Evolutionary conservation across 1,140 invertebrate species (phyloP), one percentile per base, ranked within the genome.

Genomic region (Anagrus nilaparvatae): DNA sequence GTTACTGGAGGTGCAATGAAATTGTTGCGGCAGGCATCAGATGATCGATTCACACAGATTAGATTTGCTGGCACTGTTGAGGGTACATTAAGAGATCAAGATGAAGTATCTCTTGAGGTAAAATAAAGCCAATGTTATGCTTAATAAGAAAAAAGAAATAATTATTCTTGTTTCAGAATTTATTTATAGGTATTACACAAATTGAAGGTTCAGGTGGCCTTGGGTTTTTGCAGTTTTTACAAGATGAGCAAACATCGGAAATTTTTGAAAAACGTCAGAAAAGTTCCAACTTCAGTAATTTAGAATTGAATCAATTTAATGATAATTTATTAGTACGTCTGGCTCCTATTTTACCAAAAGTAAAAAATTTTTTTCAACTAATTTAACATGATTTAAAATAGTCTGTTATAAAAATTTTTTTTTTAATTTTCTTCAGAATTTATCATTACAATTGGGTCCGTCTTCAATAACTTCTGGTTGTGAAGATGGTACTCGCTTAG

Each of bases 61-160:
- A 75, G 75, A 16, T 84, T 84, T 51, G 78, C 79, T 41, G 67
- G 86, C n/a, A 71, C 77, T 5, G 60, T 83, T 20, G 83, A 87
- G 63, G 81, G 81, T 0, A 80, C 80, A 4, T 61, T 87, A 10
- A 75, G 79, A 52, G 82, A 81, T 16, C 80, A 83, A 49, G 81
- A 80, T 9, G 81, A 82, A 29, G 64, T 87, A 21, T 82, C 82
- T 43, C 75, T 87, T 31, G 81, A 87, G 72, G 82, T 85, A 65
- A 59, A 50, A 23, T 33, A 16, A n/a, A 25, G n/a, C 30, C n/a
- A 29, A 23, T 34, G n/a, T 27, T 33, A 33, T 33, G 20, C 5
- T 5, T 36, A 33, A 18, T 4, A 27, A 36, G 27, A 19, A 29
- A 23, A 36, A 21, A 19, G 19, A 16, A 27, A 30, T 23, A 34